Conservation (phyloP, 2,888 invertebrate genomes). For the Oscheius myriophilus region DNA sequence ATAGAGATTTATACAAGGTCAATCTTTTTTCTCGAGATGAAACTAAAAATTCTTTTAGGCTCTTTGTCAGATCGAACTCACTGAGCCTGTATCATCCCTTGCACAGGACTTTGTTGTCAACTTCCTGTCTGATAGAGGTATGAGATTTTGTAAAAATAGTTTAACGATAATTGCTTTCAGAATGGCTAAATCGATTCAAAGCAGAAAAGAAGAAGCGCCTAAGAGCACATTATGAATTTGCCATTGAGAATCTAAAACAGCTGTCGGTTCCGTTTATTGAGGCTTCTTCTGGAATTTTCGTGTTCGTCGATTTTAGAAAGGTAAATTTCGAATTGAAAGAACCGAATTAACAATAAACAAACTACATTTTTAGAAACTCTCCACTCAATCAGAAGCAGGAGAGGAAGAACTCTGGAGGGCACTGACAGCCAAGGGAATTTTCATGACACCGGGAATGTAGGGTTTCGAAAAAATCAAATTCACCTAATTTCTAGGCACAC, state of each 20-base stretch:
- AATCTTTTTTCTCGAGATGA: neutral
- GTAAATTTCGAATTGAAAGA: slow-evolving; percentile 24
- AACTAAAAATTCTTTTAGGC: slow-evolving; percentile 21
- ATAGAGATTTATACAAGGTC: slow-evolving; percentile 36
- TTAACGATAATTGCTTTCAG: slow-evolving; percentile 29
- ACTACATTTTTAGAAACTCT: slow-evolving; percentile 37
- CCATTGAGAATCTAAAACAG: slow-evolving; percentile 40
- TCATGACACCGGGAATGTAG: slow-evolving; percentile 61
- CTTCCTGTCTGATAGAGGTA: slow-evolving; percentile 51
- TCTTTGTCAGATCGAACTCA: slow-evolving; percentile 47
- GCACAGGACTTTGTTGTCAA: slow-evolving; percentile 53
- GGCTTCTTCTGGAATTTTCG: slow-evolving; percentile 50
- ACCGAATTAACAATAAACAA: too few relatives aligned
- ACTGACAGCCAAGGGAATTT: slow-evolving; percentile 54
- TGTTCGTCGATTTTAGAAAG: slow-evolving; percentile 54
- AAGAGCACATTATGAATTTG: slow-evolving; percentile 46
- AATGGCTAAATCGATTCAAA: slow-evolving; percentile 45
- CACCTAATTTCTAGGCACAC: slow-evolving; percentile 33
- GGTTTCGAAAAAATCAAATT: neutral
- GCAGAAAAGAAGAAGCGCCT: slow-evolving; percentile 40
- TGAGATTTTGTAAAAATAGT: neutral
- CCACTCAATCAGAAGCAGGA: slow-evolving; percentile 23
- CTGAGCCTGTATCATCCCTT: slow-evolving; percentile 57
- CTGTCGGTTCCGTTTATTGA: slow-evolving; percentile 45
- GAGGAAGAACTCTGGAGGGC: slow-evolving; percentile 46